Base-by-base conservation (phyloP, 2,888 invertebrate species). In the Nomada fucata region DNA sequence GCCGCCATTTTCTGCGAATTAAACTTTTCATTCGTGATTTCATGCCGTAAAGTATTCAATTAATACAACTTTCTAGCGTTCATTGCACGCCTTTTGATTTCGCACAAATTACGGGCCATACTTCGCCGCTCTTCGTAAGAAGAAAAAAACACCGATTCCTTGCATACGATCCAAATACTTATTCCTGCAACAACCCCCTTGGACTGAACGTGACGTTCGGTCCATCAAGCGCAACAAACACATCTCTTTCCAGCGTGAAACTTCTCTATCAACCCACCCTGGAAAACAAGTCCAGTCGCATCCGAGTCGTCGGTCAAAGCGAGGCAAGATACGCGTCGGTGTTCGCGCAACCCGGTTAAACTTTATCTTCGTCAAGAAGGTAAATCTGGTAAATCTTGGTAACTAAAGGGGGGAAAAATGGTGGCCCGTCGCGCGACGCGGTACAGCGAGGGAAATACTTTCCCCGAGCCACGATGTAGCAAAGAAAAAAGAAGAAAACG, bases 251-350 rank as follows among this genome's bases (percentile, higher is more conserved):
- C 59, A 36, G 15, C 7, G 10, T 9, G 2, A 23, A 59, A 9
- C 29, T 29, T 26, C 29, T 65, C 36, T 7, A 7, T 36, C 7
- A 36, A 36, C 36, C 36, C 29, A 29, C 7, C 20, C 57, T 2
- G 23, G 7, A 9, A 15, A 64, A 57, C 68, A 18, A 47, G 73
- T 50, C 67, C 47, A 73, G 67, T 73, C 47, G 23, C 57, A 67
- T 73, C 67, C 73, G 65, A 2, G 57, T 67, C 47, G 65, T 73
- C 65, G 59, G 65, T 57, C 57, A 65, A 73, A 73, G 65, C 57
- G n/a, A 67, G 67, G 65, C 57, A 26, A 67, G 67, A n/a, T 55
- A 20, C 57, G 36, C n/a, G 72, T 63, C 72, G 47, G 3, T 52
- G 61, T 13, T 13, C 42, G 42, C 42, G 20, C 13, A 44, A 15